phyloP scores from a whole-genome alignment of 2,113 vertebrate genomes.

The Cynoglossus semilaevis region DNA sequence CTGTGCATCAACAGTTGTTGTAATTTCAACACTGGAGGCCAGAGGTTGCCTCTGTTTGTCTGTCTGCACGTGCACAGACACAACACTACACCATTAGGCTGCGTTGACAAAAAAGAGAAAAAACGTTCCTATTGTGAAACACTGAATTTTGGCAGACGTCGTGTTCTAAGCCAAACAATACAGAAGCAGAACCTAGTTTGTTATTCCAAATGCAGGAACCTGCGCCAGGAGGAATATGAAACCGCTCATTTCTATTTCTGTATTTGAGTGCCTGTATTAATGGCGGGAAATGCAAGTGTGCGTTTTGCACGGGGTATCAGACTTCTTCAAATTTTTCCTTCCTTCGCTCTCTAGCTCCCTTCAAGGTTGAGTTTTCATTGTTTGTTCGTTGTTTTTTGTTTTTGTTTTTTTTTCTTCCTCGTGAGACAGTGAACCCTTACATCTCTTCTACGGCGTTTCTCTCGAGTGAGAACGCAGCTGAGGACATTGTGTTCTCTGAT shows the following conservation, averaged over 20 bases:
- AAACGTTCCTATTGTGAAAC: background rate
- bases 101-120: background rate
- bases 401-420: background rate
- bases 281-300: background rate
- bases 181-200: background rate
- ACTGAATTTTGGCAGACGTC: conserved; percentile 6
- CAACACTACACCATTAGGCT: background rate
- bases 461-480: background rate
- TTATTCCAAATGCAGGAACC: background rate
- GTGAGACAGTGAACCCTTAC: no score
- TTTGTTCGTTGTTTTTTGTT: background rate
- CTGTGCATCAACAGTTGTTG: background rate
- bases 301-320: background rate
- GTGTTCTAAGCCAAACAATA: conserved; percentile 4
- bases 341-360: background rate
- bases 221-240: background rate
- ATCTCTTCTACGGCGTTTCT: no score
- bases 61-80: background rate
- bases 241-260: background rate
- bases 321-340: background rate
- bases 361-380: background rate
- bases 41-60: background rate
- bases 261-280: background rate
- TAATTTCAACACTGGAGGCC: background rate
- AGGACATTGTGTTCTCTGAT: conserved; percentile 10